Evolutionary conservation across 2,113 vertebrate genomes (phyloP), one percentile per base, ranked within the genome.

Genomic region (Procavia capensis): DNA sequence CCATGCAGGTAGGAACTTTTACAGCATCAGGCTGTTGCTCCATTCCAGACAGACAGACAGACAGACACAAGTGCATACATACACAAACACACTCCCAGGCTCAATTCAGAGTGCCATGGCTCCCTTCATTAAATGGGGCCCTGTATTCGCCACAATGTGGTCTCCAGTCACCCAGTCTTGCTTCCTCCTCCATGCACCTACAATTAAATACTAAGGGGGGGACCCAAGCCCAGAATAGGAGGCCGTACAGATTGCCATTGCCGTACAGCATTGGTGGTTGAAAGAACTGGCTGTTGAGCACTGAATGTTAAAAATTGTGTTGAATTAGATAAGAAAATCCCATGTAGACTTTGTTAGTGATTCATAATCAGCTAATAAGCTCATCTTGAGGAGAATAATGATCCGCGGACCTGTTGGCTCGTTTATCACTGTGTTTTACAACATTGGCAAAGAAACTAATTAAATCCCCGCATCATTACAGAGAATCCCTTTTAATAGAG

Each of bases 401-500:
- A 99, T 99, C 99, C 99, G 98, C 98, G 97, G 98, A 99, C 99
- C 99, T 99, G 99, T 99, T 99, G 99, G 99, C 99, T 99, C 99
- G 99, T 99, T 99, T 99, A 99, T 99, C 99, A 99, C 99, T 98
- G 98, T 99, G 99, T 99, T 99, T 99, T 99, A 99, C 99, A 99
- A 99, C 99, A 99, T 98, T 98, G 54, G 99, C 99, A 99, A 99
- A 99, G 99, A 99, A 99, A 99, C 99, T 99, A 99, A 99, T 99
- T 99, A 99, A 99, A 99, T 99, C 98, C 99, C 98, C 98, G 99
- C 99, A 99, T 99, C 99, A 99, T 99, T 99, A 99, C 99, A 99
- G 99, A 99, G 99, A 99, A 99, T 99, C 99, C 99, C 98, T 99
- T 99, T 99, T 99, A 99, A 99, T 99, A 99, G 99, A 99, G 99